phyloP scores from a whole-genome alignment of 2,113 vertebrate genomes.

The Trochalopteron elliotii region DNA sequence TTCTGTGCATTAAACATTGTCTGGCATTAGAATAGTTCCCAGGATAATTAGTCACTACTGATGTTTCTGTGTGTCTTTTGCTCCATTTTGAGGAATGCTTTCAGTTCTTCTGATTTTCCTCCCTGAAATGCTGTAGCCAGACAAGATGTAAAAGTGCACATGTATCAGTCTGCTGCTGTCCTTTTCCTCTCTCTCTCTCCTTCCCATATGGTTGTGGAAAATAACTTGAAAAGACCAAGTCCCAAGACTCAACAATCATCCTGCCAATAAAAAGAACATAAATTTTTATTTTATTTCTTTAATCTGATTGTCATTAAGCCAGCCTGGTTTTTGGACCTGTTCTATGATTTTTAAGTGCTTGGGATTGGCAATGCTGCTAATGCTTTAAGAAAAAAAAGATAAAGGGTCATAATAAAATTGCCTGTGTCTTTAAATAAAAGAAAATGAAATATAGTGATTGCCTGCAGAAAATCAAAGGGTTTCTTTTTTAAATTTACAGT shows the following conservation, averaged over 20 bases:
- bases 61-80: not conserved
- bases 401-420: not conserved
- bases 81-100: not conserved
- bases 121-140: not conserved
- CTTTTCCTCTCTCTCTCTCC: not conserved
- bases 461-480: not conserved
- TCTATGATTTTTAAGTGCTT: slow-evolving; percentile 14
- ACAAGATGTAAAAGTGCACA: not conserved
- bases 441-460: not conserved
- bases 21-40: not conserved
- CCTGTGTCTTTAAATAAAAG: not conserved
- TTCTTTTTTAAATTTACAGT: not conserved
- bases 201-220: not conserved
- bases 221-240: not conserved
- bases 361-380: not conserved
- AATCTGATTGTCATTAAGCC: slow-evolving; percentile 64
- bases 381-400: not conserved
- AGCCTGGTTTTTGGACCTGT: not conserved
- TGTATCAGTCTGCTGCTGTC: not conserved
- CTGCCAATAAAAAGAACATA: slow-evolving; percentile 59
- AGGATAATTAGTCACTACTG: not conserved
- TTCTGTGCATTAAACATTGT: slow-evolving; percentile 20
- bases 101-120: not conserved
- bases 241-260: not conserved
- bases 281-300: slow-evolving; percentile 54